Conservation (phyloP, 2,113 vertebrate species). For the Riparia riparia region DNA sequence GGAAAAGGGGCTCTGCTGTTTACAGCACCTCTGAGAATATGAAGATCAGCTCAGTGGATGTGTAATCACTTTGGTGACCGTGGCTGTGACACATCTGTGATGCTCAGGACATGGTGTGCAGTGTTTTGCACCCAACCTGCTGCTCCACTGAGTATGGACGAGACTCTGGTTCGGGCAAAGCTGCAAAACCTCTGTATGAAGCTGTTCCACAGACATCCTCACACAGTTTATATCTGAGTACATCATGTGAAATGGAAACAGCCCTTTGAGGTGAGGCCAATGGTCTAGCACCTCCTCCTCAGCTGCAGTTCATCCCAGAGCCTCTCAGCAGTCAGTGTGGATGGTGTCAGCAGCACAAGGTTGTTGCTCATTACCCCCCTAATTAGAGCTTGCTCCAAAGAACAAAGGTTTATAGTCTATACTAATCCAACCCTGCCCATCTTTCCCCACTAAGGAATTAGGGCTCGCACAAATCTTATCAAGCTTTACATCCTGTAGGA, state of each 20-base stretch:
- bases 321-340: neutral
- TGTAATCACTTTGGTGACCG: neutral
- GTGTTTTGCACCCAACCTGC: neutral
- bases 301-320: neutral
- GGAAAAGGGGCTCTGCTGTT: neutral
- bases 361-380: slow-evolving; percentile 10
- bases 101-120: rapidly evolving
- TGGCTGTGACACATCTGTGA: neutral
- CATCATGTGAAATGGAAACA: neutral
- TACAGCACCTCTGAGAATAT: neutral
- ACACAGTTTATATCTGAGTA: neutral
- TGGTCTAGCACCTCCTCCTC: neutral
- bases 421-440: neutral
- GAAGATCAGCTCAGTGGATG: neutral
- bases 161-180: neutral
- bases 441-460: neutral
- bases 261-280: neutral
- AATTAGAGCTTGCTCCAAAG: slow-evolving; percentile 18
- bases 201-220: neutral
- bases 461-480: neutral
- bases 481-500: neutral
- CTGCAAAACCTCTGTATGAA: neutral
- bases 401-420: neutral
- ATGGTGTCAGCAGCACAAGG: neutral
- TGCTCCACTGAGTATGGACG: rapidly evolving